A percentile compares a stretch with the other conserved stretches of the same genome.
These are phyloP conservation scores for Lepidurus packardi DNA, from an alignment of 1,140 invertebrate genomes.

Conservation along the genomic window DNA sequence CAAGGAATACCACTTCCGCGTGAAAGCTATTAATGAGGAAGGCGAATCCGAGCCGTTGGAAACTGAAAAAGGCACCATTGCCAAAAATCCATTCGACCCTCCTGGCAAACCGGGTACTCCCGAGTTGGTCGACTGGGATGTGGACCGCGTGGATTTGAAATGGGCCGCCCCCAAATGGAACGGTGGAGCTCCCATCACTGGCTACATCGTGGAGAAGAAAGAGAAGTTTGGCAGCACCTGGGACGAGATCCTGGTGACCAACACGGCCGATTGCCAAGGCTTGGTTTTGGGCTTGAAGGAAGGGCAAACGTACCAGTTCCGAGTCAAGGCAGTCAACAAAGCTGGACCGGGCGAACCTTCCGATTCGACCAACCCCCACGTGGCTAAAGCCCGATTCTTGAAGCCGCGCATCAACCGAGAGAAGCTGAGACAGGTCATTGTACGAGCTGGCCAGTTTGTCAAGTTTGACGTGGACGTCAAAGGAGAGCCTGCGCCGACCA, in stretches of 20 bases:
- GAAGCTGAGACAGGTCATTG: slow-evolving; percentile 78
- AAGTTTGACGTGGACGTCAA: slow-evolving; percentile 90
- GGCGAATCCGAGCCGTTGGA: slow-evolving; percentile 93
- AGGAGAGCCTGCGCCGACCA: slow-evolving; percentile 88
- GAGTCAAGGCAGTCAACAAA: slow-evolving; percentile 87
- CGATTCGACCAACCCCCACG: slow-evolving; percentile 77
- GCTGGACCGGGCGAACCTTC: slow-evolving; percentile 85
- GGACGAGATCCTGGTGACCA: slow-evolving; percentile 79
- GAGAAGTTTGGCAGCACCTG: slow-evolving; percentile 81
- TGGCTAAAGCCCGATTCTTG: slow-evolving; percentile 81
- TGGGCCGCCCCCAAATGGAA: slow-evolving; percentile 85
- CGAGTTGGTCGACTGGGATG: slow-evolving; percentile 86
- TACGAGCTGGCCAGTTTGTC: slow-evolving; percentile 83
- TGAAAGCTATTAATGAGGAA: slow-evolving; percentile 96
- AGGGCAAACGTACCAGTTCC: slow-evolving; percentile 88
- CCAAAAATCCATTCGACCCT: slow-evolving; percentile 91
- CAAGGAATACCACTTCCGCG: slow-evolving; percentile 92
- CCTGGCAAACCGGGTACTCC: slow-evolving; percentile 83
- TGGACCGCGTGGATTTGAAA: slow-evolving; percentile 83
- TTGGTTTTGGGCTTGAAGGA: slow-evolving; percentile 80
- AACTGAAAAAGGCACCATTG: slow-evolving; percentile 72
- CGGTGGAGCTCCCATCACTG: slow-evolving; percentile 89
- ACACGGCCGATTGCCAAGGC: slow-evolving; percentile 71
- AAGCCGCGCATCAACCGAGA: slow-evolving; percentile 87
- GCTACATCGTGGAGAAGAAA: slow-evolving; percentile 95